Conservation (phyloP, 2,888 invertebrate species). For the Acleris emargana region DNA sequence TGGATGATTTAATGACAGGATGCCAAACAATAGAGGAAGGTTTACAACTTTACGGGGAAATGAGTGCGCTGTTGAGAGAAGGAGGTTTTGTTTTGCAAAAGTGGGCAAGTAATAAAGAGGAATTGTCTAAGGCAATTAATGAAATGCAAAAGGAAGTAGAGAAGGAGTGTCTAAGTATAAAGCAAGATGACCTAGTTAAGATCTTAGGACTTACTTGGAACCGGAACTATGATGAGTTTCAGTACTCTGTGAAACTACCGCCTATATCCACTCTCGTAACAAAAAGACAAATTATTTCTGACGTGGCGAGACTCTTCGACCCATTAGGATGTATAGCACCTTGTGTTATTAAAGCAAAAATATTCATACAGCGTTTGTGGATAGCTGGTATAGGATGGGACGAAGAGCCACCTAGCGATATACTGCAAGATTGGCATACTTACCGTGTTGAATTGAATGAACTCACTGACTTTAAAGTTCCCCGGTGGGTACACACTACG, state of each 20-base stretch:
- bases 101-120: constrained; percentile 43
- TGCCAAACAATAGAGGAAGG: constrained; percentile 41
- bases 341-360: constrained; percentile 43
- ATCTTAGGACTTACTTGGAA: constrained; percentile 49
- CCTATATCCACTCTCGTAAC: constrained; percentile 40
- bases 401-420: constrained; percentile 37
- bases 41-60: constrained; percentile 40
- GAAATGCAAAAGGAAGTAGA: constrained; percentile 5
- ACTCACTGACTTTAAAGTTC: constrained; percentile 31
- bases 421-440: constrained; percentile 41
- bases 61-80: constrained; percentile 42
- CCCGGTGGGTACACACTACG: constrained; percentile 36
- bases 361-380: constrained; percentile 51
- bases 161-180: constrained; percentile 27
- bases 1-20: constrained; percentile 45
- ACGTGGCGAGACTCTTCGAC: constrained; percentile 47
- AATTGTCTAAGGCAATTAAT: constrained; percentile 33
- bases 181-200: constrained; percentile 41
- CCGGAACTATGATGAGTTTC: constrained; percentile 41
- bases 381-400: constrained; percentile 47
- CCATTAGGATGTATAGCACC: constrained; percentile 51
- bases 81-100: constrained; percentile 51
- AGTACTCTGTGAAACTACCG: constrained; percentile 42
- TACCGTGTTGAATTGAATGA: constrained; percentile 35
- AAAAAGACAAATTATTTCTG: constrained; percentile 49